These are phyloP conservation scores for Ormyrus rosae DNA, from an alignment of 2,888 invertebrate species.

Conservation along the genomic window DNA sequence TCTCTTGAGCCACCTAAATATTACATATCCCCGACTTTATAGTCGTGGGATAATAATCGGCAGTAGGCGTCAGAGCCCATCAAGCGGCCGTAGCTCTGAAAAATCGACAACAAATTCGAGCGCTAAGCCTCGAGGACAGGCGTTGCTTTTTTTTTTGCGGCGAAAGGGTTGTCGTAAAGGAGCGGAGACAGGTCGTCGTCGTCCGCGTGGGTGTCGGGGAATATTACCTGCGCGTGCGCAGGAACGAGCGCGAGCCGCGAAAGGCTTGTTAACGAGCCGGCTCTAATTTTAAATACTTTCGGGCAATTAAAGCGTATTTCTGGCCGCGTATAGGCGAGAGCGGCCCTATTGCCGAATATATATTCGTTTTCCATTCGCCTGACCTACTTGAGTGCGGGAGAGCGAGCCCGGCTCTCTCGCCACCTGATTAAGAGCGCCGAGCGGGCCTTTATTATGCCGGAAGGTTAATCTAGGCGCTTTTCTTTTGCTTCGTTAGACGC, in stretches of 20 bases:
- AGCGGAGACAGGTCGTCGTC: constrained; percentile 5
- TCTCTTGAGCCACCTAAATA: constrained; percentile 30
- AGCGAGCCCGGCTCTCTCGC: background rate
- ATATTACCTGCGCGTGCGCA: constrained; percentile 4
- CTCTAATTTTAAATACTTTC: constrained; percentile 54
- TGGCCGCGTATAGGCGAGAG: constrained; percentile 12
- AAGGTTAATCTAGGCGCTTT: no score
- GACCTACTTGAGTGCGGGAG: constrained; percentile 26
- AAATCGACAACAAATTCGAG: no score
- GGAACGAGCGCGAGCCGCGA: constrained; percentile 32
- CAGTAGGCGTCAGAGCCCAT: no score
- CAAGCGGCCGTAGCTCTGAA: no score
- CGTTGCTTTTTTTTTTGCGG: background rate
- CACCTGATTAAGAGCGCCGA: no score
- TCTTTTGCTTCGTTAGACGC: no score
- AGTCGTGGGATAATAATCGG: constrained; percentile 17
- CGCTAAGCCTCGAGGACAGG: background rate
- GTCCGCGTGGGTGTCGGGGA: constrained; percentile 1
- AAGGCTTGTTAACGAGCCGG: constrained; percentile 49
- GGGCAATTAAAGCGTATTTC: constrained; percentile 53
- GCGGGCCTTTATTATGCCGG: no score
- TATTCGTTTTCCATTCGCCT: constrained; percentile 20
- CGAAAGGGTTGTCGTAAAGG: background rate
- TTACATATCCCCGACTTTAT: constrained; percentile 17
- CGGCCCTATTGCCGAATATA: constrained; percentile 12